phyloP scores from a whole-genome alignment of 2,113 vertebrate genomes.

The Fregata magnificens region DNA sequence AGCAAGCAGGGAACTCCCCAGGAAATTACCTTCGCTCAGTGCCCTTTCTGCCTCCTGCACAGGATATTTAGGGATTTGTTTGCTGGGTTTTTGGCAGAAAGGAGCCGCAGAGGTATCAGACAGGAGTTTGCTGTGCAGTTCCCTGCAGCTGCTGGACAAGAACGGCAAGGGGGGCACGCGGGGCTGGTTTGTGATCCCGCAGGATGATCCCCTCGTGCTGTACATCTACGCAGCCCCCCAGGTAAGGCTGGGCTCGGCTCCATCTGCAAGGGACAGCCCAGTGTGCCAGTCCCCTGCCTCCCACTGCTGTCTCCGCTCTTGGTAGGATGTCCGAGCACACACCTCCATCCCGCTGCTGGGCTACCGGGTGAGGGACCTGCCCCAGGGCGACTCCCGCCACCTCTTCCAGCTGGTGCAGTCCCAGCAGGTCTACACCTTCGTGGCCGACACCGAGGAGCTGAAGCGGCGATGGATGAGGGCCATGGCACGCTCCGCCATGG shows the following conservation, averaged over 20 bases:
- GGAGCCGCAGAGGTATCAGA: slow-evolving; percentile 34
- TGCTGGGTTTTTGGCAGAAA: slow-evolving; percentile 59
- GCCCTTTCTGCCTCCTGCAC: background rate
- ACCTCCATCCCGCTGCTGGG: slow-evolving; percentile 78
- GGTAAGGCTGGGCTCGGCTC: background rate
- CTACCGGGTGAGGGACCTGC: slow-evolving; percentile 61
- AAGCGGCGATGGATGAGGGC: slow-evolving; percentile 67
- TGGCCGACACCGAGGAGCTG: slow-evolving; percentile 70
- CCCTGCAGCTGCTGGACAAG: slow-evolving; percentile 76
- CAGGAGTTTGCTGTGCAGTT: slow-evolving; percentile 73
- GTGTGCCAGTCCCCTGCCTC: background rate
- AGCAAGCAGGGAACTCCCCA: background rate
- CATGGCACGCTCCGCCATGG: slow-evolving; percentile 14
- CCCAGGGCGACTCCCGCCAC: slow-evolving; percentile 39
- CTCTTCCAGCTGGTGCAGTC: slow-evolving; percentile 76
- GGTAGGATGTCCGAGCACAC: slow-evolving; percentile 74
- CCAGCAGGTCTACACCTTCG: slow-evolving; percentile 66
- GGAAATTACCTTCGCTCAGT: fast-evolving
- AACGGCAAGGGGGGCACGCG: slow-evolving; percentile 35
- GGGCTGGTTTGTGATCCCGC: slow-evolving; percentile 77
- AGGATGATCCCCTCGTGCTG: slow-evolving; percentile 74
- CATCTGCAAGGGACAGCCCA: fast-evolving
- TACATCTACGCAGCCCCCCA: slow-evolving; percentile 78
- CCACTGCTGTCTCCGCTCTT: background rate
- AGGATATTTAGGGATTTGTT: background rate